Conservation (phyloP, 2,797 vertebrate species). For the Arnoldichthys spilopterus region DNA sequence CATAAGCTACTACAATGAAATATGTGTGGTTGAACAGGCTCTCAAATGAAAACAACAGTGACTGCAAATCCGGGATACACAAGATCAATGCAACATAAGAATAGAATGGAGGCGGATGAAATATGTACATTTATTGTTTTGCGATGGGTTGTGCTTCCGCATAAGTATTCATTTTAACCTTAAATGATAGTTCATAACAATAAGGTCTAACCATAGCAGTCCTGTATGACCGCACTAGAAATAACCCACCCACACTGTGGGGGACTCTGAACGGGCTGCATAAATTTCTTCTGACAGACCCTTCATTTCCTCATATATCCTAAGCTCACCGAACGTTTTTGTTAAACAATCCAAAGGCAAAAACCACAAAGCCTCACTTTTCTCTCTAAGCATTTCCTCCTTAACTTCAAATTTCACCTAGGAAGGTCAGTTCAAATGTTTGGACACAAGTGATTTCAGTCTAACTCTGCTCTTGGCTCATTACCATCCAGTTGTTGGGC, state of each 20-base stretch:
- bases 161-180: background rate
- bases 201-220: slow-evolving; percentile 11
- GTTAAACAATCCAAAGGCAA: slow-evolving; percentile 18
- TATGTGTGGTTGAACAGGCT: background rate
- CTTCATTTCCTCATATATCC: slow-evolving; percentile 20
- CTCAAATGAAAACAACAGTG: background rate
- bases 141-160: background rate
- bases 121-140: background rate
- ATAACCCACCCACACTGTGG: slow-evolving; percentile 14
- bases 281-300: slow-evolving; percentile 17
- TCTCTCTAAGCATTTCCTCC: slow-evolving; percentile 21
- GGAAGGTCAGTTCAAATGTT: slow-evolving; percentile 40
- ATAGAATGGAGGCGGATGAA: background rate
- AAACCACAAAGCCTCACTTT: slow-evolving; percentile 32
- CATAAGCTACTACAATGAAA: background rate
- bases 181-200: slow-evolving; percentile 9
- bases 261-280: background rate
- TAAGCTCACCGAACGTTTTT: background rate
- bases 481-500: slow-evolving; percentile 48
- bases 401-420: slow-evolving; percentile 45
- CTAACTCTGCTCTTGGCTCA: slow-evolving; percentile 44
- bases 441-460: slow-evolving; percentile 42
- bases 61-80: no score
- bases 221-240: slow-evolving; percentile 1
- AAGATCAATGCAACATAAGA: background rate